Base-by-base conservation (phyloP, 2,113 vertebrate species). In the Archilochus colubris region DNA sequence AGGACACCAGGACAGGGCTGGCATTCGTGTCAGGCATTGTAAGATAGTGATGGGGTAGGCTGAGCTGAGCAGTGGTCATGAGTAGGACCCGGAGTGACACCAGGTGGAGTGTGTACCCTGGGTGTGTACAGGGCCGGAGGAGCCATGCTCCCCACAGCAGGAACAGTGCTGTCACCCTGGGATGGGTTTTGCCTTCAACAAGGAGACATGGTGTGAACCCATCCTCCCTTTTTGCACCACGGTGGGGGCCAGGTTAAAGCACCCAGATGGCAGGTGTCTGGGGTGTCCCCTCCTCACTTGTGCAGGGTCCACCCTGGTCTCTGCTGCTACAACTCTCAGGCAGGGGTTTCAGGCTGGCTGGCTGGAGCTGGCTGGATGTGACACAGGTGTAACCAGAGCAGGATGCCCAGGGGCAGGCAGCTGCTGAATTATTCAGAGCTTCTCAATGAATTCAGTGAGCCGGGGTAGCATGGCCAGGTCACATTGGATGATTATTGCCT, bases 201-300 rank as follows among this genome's bases (percentile, higher is more conserved):
- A 68, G 30, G 25, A 81, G 51, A 10, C 7, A 0, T 21, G 19
- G 23, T 8, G 7, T 18, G 50, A 64, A 30, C 10, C 24, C 33
- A 14, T 68, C 9, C 11, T 77, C 10, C 40, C 14, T 78, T 85
- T 36, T 13, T 14, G 0, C 53, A 54, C 36, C 2, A 3, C 28
- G 43, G 7, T 21, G 14, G 14, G 7, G 36, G 63, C 16, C 8
- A 1, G 2, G 38, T 24, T 23, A n/a, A 31, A 33, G n/a, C 10
- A 23, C 17, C 9, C 21, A 13, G 1, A 48, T 58, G 20, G 15
- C 62, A 55, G 53, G 21, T 78, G 50, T 61, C 74, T 30, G 24
- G 9, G 27, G 4, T 61, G 33, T 84, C 20, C 19, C 50, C 33
- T 73, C 43, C 19, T 66, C 0, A 0, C 16, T 91, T 0, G 0